These are phyloP conservation scores for Alentia gelatinosa DNA, from an alignment of 2,888 invertebrate species.

Conservation along the genomic window DNA sequence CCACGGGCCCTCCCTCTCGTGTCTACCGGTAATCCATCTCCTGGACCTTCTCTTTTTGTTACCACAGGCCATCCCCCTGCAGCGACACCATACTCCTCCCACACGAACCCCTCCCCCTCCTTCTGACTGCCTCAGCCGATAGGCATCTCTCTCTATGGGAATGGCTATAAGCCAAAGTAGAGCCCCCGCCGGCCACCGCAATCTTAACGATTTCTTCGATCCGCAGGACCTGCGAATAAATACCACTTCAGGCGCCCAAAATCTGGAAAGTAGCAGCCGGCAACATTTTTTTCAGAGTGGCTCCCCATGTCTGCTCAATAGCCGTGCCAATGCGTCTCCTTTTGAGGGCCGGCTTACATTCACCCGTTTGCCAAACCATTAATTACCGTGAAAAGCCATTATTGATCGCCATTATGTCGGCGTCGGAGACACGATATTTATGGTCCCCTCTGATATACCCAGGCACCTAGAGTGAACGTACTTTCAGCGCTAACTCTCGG, in stretches of 20 bases:
- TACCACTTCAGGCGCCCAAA: constrained; percentile 5
- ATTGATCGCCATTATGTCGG: background rate
- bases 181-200: background rate
- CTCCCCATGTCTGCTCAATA: constrained; percentile 18
- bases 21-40: constrained; percentile 18
- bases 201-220: constrained; percentile 53
- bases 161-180: constrained; percentile 39
- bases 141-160: constrained; percentile 11
- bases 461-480: background rate
- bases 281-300: constrained; percentile 11
- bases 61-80: background rate
- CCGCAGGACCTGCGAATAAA: constrained; percentile 26
- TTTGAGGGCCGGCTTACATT: background rate
- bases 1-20: background rate
- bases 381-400: constrained; percentile 9
- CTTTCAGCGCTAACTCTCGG: background rate
- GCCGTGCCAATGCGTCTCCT: background rate
- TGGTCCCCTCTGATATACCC: background rate
- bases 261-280: constrained; percentile 18
- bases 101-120: background rate
- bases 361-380: constrained; percentile 46
- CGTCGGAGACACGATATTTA: background rate
- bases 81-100: background rate
- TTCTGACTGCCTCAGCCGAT: background rate
- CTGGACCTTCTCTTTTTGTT: constrained; percentile 36